Percentiles rank a stretch among this genome's conserved stretches.
These are phyloP conservation scores for Caretta caretta DNA, from an alignment of 2,113 vertebrate species.

Conservation along the genomic window DNA sequence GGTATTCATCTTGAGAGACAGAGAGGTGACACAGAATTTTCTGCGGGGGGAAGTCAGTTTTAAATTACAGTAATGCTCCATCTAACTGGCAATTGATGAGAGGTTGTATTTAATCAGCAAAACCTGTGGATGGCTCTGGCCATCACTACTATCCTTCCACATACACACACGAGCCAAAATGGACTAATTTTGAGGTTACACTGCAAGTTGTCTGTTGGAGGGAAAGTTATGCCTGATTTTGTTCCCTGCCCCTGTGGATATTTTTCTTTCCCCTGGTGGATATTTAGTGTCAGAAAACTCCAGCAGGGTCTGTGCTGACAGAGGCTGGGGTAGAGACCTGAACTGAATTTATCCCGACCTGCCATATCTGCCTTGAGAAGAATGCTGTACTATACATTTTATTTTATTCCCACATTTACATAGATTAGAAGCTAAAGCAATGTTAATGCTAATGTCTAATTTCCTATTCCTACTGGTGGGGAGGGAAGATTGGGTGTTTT, in stretches of 20 bases:
- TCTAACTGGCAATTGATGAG: not conserved
- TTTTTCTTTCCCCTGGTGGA: not conserved
- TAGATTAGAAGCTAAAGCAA: not conserved
- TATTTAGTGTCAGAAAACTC: not conserved
- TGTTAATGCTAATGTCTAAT: not conserved
- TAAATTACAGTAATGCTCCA: not conserved
- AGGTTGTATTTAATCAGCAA: not conserved
- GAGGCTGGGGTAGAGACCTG: not conserved
- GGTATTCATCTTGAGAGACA: not conserved
- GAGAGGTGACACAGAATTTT: not conserved
- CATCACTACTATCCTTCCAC: not conserved
- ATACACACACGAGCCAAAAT: not conserved
- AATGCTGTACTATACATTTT: conserved; percentile 7
- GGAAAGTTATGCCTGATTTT: not conserved
- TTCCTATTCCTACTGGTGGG: not conserved
- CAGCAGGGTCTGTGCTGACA: not conserved
- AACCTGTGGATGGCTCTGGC: not conserved
- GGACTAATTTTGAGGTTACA: not conserved
- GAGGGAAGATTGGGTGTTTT: not conserved
- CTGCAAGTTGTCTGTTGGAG: not conserved
- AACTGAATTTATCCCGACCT: not conserved
- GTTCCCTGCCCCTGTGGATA: not conserved
- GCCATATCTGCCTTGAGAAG: conserved; percentile 4
- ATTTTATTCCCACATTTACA: not conserved
- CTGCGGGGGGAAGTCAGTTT: not conserved